A percentile compares a stretch with the other conserved stretches of the same genome.
phyloP scores from a whole-genome alignment of 2,888 invertebrate species.

The Diarsia brunnea region DNA sequence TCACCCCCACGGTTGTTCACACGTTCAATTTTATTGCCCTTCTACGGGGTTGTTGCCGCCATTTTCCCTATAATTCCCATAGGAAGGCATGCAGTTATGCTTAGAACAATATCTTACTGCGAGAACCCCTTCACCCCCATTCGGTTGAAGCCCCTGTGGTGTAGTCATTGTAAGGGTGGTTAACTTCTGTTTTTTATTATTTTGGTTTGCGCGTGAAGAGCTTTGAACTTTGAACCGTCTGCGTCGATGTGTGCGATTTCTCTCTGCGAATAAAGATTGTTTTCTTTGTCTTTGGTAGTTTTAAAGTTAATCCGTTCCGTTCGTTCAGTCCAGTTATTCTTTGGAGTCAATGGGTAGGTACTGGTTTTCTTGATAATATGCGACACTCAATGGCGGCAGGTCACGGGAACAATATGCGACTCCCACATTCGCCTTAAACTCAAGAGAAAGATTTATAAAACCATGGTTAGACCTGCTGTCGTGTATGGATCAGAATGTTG shows the following conservation, averaged over 20 bases:
- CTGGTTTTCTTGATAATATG: too few species aligned
- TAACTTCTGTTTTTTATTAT: neutral
- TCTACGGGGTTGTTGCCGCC: neutral
- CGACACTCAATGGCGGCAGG: too few species aligned
- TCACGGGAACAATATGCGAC: too few species aligned
- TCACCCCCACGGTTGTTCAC: conserved; percentile 16
- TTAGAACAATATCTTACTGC: conserved; percentile 19
- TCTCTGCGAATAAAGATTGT: neutral
- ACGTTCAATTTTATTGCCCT: conserved; percentile 48
- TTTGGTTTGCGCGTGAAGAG: neutral
- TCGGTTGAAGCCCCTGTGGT: neutral
- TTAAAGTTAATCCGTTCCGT: neutral
- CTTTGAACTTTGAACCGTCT: neutral
- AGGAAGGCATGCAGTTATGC: conserved; percentile 21
- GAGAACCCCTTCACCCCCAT: neutral
- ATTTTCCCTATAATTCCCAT: conserved; percentile 28
- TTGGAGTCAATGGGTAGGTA: too few species aligned
- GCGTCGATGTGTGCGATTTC: neutral
- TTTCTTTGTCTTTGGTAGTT: neutral
- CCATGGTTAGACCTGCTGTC: too few species aligned
- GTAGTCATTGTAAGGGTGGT: neutral
- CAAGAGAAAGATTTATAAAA: too few species aligned
- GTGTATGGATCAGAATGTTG: too few species aligned
- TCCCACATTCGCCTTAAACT: too few species aligned
- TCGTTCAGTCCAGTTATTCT: too few species aligned